These are phyloP conservation scores for Conger conger DNA, from an alignment of 2,113 vertebrate species.

Conservation along the genomic window DNA sequence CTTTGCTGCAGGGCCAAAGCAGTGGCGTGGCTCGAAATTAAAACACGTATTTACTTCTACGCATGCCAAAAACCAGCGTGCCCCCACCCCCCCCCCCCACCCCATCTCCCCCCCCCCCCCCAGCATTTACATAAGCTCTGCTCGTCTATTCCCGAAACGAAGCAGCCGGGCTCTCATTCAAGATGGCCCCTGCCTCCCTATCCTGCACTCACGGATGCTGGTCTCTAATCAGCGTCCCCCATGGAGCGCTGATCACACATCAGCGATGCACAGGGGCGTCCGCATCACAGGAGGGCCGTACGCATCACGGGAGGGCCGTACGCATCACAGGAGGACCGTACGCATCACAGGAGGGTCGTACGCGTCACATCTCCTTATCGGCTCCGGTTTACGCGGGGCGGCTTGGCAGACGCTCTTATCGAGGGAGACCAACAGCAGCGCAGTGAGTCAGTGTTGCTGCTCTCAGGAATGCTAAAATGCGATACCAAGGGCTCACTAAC, in stretches of 20 bases:
- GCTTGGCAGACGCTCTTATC: too few species aligned
- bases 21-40: not conserved
- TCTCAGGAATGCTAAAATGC: too few species aligned
- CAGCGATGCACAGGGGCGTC: not conserved
- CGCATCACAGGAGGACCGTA: not conserved
- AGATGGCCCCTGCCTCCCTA: not conserved
- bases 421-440: too few species aligned
- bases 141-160: not conserved
- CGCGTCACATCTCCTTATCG: not conserved
- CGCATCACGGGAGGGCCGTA: not conserved
- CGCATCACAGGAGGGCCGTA: too few species aligned
- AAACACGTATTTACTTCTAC: not conserved
- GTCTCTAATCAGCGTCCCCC: conserved; percentile 3
- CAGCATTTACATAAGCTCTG: not conserved
- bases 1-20: not conserved
- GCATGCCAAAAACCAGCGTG: not conserved
- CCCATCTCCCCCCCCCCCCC: not conserved
- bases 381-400: not conserved
- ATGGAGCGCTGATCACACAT: not conserved
- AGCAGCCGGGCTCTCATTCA: not conserved
- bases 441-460: too few species aligned
- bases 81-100: not conserved
- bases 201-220: not conserved
- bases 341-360: not conserved
- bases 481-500: too few species aligned